Base-by-base conservation (phyloP, 1,140 invertebrate species). In the Magallana ariakensis region DNA sequence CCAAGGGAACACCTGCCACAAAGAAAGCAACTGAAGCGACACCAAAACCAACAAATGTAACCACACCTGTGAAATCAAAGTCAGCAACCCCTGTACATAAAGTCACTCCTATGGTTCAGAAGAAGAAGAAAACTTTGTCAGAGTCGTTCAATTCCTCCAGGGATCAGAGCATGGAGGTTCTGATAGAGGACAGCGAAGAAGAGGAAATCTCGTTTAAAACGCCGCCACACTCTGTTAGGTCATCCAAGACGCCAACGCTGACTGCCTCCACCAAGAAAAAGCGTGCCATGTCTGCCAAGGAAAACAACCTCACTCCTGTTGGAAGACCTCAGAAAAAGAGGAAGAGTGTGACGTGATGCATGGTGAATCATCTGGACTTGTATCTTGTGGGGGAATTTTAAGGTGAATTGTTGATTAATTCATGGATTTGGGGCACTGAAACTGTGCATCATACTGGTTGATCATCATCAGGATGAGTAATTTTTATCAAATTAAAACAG, bases 121-220 rank as follows among this genome's bases (percentile, higher is more conserved):
- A 75, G 66, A 75, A 75, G 33, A 75, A 13, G 19, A 70, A 22
- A 19, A 70, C 19, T 19, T 22, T 22, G 11, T 4, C 22, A 46
- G 22, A 11, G 10, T 13, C 66, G 26, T 9, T 5, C 10, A 75
- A 11, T 10, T 75, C 22, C 19, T 26, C 22, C 6, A 75, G 33
- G 22, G 22, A 75, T 26, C 10, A 54, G 15, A 82, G 46, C 19
- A 82, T 22, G 15, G 46, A 82, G 9, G 33, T 82, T 16, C 33
- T 82, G 19, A 22, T 82, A 26, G 80, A 82, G 46, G 80, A 82
- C 46, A 82, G 80, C 54, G 80, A 82, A 19, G 80, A 82, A 26
- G 80, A 82, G 4, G 80, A 82, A 13, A 82, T 82, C 33, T 55
- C 46, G n/a, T 82, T 82, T 55, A 82, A 82, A 56, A 82, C 80